phyloP scores from a whole-genome alignment of 2,113 vertebrate genomes.

The Erpornis zantholeuca region DNA sequence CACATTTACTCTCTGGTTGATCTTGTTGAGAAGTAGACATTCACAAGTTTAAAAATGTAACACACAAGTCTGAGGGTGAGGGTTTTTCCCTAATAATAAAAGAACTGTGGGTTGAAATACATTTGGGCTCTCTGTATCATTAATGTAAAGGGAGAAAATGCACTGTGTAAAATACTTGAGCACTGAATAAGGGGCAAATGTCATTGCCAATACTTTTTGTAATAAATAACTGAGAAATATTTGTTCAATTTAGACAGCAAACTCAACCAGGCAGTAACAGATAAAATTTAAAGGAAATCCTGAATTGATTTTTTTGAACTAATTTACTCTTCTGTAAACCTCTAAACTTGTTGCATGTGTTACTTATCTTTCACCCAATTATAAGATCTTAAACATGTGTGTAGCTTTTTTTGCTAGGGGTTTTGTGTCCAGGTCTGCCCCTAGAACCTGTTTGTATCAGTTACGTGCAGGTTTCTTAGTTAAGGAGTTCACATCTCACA shows the following conservation, averaged over 20 bases:
- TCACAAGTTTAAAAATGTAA: background rate
- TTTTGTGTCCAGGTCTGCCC: background rate
- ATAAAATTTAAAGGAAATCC: background rate
- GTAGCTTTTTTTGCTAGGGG: background rate
- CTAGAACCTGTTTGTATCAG: background rate
- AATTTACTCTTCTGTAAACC: background rate
- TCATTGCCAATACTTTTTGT: background rate
- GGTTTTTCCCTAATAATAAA: background rate
- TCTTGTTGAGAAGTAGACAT: background rate
- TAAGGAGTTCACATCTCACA: background rate
- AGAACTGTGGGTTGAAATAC: background rate
- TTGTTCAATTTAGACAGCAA: background rate
- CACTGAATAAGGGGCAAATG: background rate
- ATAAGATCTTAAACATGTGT: background rate
- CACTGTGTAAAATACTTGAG: background rate
- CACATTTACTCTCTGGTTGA: background rate
- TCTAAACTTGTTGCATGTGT: background rate
- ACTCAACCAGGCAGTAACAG: background rate
- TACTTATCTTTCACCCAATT: background rate
- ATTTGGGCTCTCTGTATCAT: background rate
- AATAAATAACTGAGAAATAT: background rate
- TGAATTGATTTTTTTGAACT: background rate
- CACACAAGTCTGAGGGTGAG: background rate
- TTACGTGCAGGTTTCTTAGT: background rate
- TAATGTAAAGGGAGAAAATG: background rate